Evolutionary conservation across 2,797 vertebrate genomes (phyloP), one percentile per base, ranked within the genome.

Genomic region (Karalla daura): DNA sequence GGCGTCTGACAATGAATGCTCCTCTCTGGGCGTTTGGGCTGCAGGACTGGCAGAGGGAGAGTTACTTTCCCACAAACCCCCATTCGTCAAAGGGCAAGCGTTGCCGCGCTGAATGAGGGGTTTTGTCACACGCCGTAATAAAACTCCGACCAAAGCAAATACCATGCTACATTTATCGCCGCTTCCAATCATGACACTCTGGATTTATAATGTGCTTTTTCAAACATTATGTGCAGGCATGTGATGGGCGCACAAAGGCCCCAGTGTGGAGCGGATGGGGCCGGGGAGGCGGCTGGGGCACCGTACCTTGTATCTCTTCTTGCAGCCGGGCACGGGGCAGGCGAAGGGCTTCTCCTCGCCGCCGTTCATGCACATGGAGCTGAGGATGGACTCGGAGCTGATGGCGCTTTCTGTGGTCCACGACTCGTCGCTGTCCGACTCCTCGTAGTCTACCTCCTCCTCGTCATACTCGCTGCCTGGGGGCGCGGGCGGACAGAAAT

Each of bases 401-500:
- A 98, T 97, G 89, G 97, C 96, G 53, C 96, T 98, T 95, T 99
- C 97, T 28, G 96, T 97, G 84, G 97, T 99, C 97, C 97, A 99
- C 46, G 97, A 98, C 85, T 99, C 96, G 9, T 98, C 96, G 35
- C 97, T 98, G 93, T 98, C 97, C 0, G 96, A 98, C 90, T 98
- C 97, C 92, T 98, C 96, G 7, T 96, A 98, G 82, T 99, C 97
- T 83, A 96, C 95, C 85, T 98, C 97, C 91, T 98, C 96, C 75
- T 99, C 97, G 18, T 98, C 97, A 49, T 97, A 98, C 85, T 99
- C 96, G 1, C 97, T 99, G 87, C 97, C 97, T 98, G 91, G 20
- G 53, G 77, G 79, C 47, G 44, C 36, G 27, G 1, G 18, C 40
- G 55, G 63, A 71, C 71, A 61, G 78, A 55, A 68, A 71, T 63